Evolutionary conservation across 1,140 invertebrate species (phyloP), one percentile per base, ranked within the genome.

Genomic region (Himalopsyche phryganea): DNA sequence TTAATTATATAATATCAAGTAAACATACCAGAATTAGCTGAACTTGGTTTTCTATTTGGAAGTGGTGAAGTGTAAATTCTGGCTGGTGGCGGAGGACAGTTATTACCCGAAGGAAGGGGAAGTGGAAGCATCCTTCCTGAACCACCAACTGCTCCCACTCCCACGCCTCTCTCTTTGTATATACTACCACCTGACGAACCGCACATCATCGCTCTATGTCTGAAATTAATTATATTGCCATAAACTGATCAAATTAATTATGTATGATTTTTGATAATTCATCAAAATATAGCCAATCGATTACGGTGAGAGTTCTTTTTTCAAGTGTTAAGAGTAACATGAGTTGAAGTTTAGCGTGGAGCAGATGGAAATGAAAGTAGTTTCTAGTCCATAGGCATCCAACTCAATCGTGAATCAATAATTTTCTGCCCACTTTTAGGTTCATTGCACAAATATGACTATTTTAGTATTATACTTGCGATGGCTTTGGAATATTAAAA

Each of bases 61-160:
- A 74, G 68, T 2, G 76, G 76, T 0, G 76, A 78, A 0, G 75
- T 75, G 48, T 77, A 77, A 28, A 78, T 73, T 15, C 76, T 19
- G 71, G 60, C 1, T 69, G 75, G 4, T 69, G 70, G 28, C 71
- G 74, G 19, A 14, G 60, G 9, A 69, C 74, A 49, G 74, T 74
- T 38, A 28, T 28, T 28, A 9, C 4, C 23, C 72, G 59, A 13
- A 72, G 74, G 44, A 13, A 58, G 38, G 28, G 57, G 74, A 70
- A 1, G 71, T 69, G 42, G 75, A 69, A 0, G 73, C 69, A 0
- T 72, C 68, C 0, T 74, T 67, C 10, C 71, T 28, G 23, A 28
- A 28, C 23, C 23, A 70, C 17, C 74, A 69, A 51, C 73, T 70
- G 0, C 75, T 61, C 0, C 71, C 71, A 44, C 42, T 6, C 17